phyloP scores from a whole-genome alignment of 2,113 vertebrate genomes.

The Telmatochromis sp. region DNA sequence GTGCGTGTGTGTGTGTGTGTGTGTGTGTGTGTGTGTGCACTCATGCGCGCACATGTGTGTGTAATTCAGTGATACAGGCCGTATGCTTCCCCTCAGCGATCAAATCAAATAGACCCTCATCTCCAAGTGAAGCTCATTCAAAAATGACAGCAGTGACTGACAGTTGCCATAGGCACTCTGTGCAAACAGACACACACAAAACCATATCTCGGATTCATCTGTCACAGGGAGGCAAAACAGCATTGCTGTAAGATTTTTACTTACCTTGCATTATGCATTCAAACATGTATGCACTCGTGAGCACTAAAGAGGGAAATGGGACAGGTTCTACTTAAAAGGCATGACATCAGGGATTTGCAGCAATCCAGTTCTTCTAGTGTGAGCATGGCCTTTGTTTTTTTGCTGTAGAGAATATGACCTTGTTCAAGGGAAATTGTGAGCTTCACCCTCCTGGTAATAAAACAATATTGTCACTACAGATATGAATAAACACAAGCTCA shows the following conservation, averaged over 20 bases:
- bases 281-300: not conserved
- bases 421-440: constrained; percentile 21
- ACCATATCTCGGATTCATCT: constrained; percentile 32
- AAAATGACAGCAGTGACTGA: constrained; percentile 50
- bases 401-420: constrained; percentile 31
- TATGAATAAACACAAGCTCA: not conserved
- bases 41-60: not conserved
- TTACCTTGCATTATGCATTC: constrained; percentile 28
- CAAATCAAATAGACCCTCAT: constrained; percentile 59
- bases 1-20: not conserved
- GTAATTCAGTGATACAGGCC: constrained; percentile 34
- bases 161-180: constrained; percentile 46
- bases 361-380: not conserved
- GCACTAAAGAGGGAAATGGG: not conserved
- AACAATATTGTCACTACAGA: constrained; percentile 21
- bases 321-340: not conserved
- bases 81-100: constrained; percentile 49
- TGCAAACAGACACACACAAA: constrained; percentile 36
- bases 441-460: constrained; percentile 1
- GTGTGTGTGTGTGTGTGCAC: not conserved
- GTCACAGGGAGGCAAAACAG: constrained; percentile 22
- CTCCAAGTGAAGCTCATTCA: constrained; percentile 51
- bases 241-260: constrained; percentile 16
- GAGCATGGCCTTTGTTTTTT: constrained; percentile 1
- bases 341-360: constrained; percentile 15